phyloP scores from a whole-genome alignment of 2,797 vertebrate genomes.

The Spatula versicolor region DNA sequence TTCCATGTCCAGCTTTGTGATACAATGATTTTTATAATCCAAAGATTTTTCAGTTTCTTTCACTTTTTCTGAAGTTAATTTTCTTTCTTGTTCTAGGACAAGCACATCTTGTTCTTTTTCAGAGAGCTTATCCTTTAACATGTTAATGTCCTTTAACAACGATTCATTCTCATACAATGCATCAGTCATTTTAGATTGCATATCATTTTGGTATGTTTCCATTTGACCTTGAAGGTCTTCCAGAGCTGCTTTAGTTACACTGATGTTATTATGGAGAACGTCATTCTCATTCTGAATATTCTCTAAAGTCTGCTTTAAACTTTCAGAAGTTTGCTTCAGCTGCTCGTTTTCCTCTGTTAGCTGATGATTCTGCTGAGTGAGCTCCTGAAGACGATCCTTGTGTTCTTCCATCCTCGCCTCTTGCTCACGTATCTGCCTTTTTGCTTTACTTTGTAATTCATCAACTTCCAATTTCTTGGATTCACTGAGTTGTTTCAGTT shows the following conservation, averaged over 20 bases:
- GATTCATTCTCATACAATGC: conserved; percentile 78
- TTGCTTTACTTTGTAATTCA: conserved; percentile 79
- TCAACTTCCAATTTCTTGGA: conserved; percentile 77
- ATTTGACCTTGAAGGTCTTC: conserved; percentile 78
- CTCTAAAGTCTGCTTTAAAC: conserved; percentile 70
- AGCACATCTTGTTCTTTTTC: conserved; percentile 77
- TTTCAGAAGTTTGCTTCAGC: conserved; percentile 75
- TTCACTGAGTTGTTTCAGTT: conserved; percentile 74
- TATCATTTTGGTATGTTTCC: conserved; percentile 73
- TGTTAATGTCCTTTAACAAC: conserved; percentile 75
- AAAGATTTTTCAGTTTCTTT: conserved; percentile 74
- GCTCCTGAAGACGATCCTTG: conserved; percentile 51
- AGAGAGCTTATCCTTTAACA: conserved; percentile 78
- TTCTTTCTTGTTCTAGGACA: conserved; percentile 76
- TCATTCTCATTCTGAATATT: conserved; percentile 79
- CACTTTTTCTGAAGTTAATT: conserved; percentile 66
- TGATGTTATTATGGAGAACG: conserved; percentile 71
- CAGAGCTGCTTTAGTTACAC: conserved; percentile 69
- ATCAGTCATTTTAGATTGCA: conserved; percentile 80
- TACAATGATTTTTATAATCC: conserved; percentile 62
- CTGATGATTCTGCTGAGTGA: conserved; percentile 73
- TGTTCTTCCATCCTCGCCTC: conserved; percentile 63
- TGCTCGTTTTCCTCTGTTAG: conserved; percentile 75
- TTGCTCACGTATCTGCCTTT: conserved; percentile 72
- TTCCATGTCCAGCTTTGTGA: conserved; percentile 76